These are phyloP conservation scores for Daubentonia madagascariensis DNA, from an alignment of 2,113 vertebrate species.

Conservation along the genomic window DNA sequence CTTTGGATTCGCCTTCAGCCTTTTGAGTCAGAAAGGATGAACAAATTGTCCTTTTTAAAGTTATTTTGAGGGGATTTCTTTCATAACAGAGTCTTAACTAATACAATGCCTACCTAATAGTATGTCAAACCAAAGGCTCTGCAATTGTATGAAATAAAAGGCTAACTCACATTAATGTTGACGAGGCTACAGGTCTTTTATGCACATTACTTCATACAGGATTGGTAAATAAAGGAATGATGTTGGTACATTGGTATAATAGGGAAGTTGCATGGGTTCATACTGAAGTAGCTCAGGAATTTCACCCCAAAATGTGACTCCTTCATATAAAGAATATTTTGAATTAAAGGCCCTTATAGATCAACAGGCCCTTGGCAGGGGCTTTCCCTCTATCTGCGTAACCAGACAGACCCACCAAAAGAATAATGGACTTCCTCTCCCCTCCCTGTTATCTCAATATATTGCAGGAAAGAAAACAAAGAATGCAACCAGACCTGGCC, in stretches of 20 bases:
- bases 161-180: background rate
- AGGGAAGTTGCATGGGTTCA: background rate
- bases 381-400: too few relatives aligned
- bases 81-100: background rate
- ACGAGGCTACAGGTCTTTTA: background rate
- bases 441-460: too few relatives aligned
- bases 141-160: background rate
- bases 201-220: background rate
- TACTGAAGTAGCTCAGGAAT: too few relatives aligned
- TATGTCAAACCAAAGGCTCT: background rate
- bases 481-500: too few relatives aligned
- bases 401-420: too few relatives aligned
- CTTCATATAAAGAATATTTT: too few relatives aligned
- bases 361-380: too few relatives aligned
- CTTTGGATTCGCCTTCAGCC: background rate
- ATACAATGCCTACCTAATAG: background rate
- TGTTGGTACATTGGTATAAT: background rate
- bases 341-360: too few relatives aligned
- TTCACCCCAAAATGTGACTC: too few relatives aligned
- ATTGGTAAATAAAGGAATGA: background rate
- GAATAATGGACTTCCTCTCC: too few relatives aligned
- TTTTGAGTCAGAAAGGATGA: background rate
- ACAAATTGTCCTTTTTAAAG: background rate
- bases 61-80: conserved; percentile 10
- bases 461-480: too few relatives aligned